Percentiles rank a stretch among this genome's conserved stretches.
Conservation (phyloP, 2,113 vertebrate species). For the Plecturocebus donacophilus region DNA sequence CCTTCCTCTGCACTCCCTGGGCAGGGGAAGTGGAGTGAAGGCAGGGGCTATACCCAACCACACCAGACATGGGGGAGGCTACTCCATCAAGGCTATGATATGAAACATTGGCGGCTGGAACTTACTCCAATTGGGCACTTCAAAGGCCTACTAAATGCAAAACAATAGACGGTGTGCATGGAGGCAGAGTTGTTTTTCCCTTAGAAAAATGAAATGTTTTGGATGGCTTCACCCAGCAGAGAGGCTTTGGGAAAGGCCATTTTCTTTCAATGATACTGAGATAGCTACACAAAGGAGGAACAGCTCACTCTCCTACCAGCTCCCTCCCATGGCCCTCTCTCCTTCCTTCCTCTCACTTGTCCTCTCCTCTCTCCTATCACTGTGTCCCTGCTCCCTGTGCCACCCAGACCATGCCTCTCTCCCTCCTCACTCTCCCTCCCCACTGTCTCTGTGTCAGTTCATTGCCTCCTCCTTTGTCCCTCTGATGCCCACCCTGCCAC, state of each 20-base stretch:
- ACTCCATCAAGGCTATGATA: neutral
- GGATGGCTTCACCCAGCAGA: neutral
- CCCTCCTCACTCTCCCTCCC: neutral
- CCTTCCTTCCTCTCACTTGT: neutral
- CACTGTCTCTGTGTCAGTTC: neutral
- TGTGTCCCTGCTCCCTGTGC: fast-evolving
- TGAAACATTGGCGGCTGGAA: neutral
- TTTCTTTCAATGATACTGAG: neutral
- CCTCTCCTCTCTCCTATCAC: neutral
- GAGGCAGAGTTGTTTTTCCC: neutral
- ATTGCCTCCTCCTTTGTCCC: neutral
- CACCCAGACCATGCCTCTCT: neutral
- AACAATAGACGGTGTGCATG: neutral
- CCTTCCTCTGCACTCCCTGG: neutral
- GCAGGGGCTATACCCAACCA: neutral
- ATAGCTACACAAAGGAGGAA: neutral
- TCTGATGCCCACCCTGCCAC: neutral
- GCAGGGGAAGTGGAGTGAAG: neutral
- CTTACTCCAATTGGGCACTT: neutral
- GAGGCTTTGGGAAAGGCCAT: neutral
- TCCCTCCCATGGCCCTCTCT: too few relatives aligned
- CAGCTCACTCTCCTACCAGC: neutral
- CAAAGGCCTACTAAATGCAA: neutral
- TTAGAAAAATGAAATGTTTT: neutral
- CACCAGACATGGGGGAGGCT: neutral